Evolutionary conservation across 2,113 vertebrate genomes (phyloP), one percentile per base, ranked within the genome.

Genomic region (Ceuthmochares aereus): DNA sequence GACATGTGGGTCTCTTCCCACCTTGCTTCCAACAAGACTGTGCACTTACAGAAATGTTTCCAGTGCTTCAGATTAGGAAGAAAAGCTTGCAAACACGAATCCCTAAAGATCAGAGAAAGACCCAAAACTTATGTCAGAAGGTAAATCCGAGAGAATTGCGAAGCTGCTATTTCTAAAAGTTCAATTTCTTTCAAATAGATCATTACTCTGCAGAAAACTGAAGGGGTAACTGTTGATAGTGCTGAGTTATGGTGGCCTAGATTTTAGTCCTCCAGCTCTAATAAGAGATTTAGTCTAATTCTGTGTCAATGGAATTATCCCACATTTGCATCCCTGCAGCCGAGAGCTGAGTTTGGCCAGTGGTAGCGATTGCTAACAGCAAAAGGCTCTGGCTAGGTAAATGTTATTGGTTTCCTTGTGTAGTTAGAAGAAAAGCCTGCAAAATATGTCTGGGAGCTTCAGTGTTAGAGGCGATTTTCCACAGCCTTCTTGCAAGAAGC

Each of bases 241-340:
- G 90, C 87, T 93, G 93, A 92, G 89, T 96, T 93, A 26, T 7
- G 52, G 79, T 96, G 96, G 85, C 90, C 93, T 95, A 94, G 86
- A 94, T 97, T 96, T 84, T 86, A 90, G 51, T 87, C 22, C 86
- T 84, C 32, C 90, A 70, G 86, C 90, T 95, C 79, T 93, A 87
- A 80, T 90, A 93, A 80, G 90, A 94, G 90, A 86, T 89, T 93
- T 93, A 58, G 68, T 93, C 94, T 92, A 96, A 96, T 93, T 95
- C 86, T 83, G 49, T 75, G 93, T 87, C 80, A 72, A 26, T 60
- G 79, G 29, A 86, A 76, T 84, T 85, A 92, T 70, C 90, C 92
- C 32, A 73, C 92, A 94, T 96, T 93, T 95, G 45, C 90, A 92
- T 96, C 49, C 4, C 68, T 86, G 85, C 79, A 90, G 90, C 76